A percentile compares a stretch with the other conserved stretches of the same genome.
Evolutionary conservation across 1,140 invertebrate genomes (phyloP).

Genomic region (Apis florea): DNA sequence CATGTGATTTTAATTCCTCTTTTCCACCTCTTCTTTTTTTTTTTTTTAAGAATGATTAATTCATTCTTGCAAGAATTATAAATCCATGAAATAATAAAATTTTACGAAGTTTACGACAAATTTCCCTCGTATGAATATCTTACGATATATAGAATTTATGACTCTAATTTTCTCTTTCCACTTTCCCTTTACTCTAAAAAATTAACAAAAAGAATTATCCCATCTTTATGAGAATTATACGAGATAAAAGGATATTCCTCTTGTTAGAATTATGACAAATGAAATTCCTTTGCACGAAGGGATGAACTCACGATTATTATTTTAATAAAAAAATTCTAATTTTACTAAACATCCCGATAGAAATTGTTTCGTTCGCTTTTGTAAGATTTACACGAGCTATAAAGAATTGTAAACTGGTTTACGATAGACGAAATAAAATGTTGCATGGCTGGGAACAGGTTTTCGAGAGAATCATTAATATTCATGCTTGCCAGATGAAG

Average conservation of each 20-base stretch:
- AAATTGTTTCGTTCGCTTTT: neutral
- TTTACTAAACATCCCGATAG: too few species aligned
- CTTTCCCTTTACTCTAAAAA: neutral
- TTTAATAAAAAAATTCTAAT: too few species aligned
- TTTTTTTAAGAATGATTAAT: too few species aligned
- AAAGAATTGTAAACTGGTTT: constrained; percentile 55
- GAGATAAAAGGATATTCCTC: neutral
- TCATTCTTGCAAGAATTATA: too few species aligned
- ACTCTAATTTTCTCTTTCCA: neutral
- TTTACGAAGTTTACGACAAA: too few species aligned
- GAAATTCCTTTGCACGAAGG: neutral
- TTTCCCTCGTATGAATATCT: too few species aligned
- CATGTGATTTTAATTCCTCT: too few species aligned
- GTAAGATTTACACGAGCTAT: constrained; percentile 20
- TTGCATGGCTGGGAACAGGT: constrained; percentile 19
- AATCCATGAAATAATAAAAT: too few species aligned
- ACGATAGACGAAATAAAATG: constrained; percentile 55
- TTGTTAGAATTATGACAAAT: too few species aligned
- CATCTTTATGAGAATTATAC: neutral
- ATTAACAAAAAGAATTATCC: neutral
- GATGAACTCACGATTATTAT: neutral
- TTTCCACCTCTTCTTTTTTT: too few species aligned
- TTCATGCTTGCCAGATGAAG: constrained; percentile 11
- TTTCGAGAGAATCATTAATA: constrained; percentile 16
- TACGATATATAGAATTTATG: too few species aligned